Percentiles rank a stretch among this genome's conserved stretches.
Evolutionary conservation across 2,797 vertebrate genomes (phyloP).

Genomic region (Mionectes olivaceus): DNA sequence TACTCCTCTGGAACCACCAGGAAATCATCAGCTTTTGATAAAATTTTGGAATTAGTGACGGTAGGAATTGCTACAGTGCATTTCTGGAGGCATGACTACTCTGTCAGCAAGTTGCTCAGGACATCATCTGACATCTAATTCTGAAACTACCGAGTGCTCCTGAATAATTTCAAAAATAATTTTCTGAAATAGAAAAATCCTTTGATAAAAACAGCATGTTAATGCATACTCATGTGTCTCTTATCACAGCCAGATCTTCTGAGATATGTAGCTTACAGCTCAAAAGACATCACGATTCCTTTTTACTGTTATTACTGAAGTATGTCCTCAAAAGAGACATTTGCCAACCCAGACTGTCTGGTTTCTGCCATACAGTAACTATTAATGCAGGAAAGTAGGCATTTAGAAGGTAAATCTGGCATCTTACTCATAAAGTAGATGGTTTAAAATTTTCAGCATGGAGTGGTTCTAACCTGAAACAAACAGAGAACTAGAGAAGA

Average conservation of each 20-base stretch:
- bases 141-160: not conserved
- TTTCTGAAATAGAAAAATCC: slow-evolving; percentile 20
- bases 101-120: not conserved
- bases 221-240: not conserved
- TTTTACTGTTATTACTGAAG: not conserved
- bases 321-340: not conserved
- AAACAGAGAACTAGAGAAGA: not conserved
- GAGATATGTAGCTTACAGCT: not conserved
- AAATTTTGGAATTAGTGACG: not conserved
- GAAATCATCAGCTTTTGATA: slow-evolving; percentile 13
- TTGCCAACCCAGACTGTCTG: not conserved
- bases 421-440: not conserved
- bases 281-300: not conserved
- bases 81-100: not conserved
- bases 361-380: not conserved
- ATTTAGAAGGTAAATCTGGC: not conserved
- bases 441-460: not conserved
- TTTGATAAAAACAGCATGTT: slow-evolving; percentile 31
- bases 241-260: not conserved
- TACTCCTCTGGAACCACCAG: not conserved
- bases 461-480: not conserved
- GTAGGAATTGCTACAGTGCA: not conserved
- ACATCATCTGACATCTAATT: not conserved
- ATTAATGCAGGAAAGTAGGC: not conserved
- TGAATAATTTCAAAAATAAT: slow-evolving; percentile 1